Base-by-base conservation (phyloP, 2,797 vertebrate genomes). In the Leptoclinus maculatus region DNA sequence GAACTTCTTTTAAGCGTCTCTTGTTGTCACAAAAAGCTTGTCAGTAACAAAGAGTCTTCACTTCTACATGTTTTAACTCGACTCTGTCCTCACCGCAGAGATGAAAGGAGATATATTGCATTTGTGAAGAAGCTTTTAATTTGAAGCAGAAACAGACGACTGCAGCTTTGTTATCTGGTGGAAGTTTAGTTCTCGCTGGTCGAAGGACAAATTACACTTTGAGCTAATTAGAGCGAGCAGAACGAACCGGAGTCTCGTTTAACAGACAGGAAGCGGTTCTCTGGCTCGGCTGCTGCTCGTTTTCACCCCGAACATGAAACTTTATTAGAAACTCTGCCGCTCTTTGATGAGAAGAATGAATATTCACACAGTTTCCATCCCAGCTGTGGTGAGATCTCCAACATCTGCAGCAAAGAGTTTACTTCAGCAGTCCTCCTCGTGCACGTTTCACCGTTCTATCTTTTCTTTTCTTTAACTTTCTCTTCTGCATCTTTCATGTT, bases 281-380 rank as follows among this genome's bases (percentile, higher is more conserved):
- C 27, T 27, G 27, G 80, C 25, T 1, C 3, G 27, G 80, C 25
- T 1, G 77, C 60, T 59, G 77, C 16, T 36, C 70, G 1, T 32
- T 80, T 84, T 75, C 83, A 84, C 36, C 29, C 14, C 4, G 2
- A 82, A 72, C 64, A 3, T 32, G n/a, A 62, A 82, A 70, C 68
- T 87, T 92, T 83, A 90, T 66, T 25, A 63, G 66, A 32, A 66
- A 76, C n/a, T 54, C 56, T 65, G 23, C 0, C 25, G n/a, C 62
- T 38, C 82, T 85, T 79, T 87, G 79, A 88, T 72, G 75, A 53
- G 6, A 59, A 1, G 34, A 21, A 23, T 41, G 54, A 34, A 16
- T 17, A 3, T 58, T 23, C 19, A 34, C 29, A n/a, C 4, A 65
- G 83, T 90, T 91, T 92, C 89, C 88, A 87, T 83, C 82, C 9